Percentiles rank a stretch among this genome's conserved stretches.
Conservation (phyloP, 2,797 vertebrate genomes). For the Gouania willdenowi region DNA sequence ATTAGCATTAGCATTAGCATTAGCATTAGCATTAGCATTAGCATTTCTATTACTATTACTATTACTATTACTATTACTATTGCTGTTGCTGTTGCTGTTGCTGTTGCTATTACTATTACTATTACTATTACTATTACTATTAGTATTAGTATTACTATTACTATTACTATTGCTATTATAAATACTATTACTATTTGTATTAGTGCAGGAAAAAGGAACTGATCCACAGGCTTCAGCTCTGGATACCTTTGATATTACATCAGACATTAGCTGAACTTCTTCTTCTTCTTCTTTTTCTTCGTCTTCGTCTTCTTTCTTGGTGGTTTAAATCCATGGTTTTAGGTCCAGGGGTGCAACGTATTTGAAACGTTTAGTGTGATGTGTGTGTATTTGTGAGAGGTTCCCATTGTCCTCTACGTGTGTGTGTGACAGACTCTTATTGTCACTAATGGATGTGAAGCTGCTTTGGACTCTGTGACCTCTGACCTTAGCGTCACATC, state of each 20-base stretch:
- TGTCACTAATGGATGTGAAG: constrained; percentile 32
- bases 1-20: too few relatives aligned
- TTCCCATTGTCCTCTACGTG: constrained; percentile 12
- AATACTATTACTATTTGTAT: too few relatives aligned
- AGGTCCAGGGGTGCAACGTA: constrained; percentile 4
- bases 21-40: too few relatives aligned
- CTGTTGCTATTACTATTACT: too few relatives aligned
- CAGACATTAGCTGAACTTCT: constrained; percentile 48
- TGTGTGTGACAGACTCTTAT: constrained; percentile 39
- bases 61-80: too few relatives aligned
- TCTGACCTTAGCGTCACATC: constrained; percentile 22
- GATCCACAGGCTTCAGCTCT: constrained; percentile 54
- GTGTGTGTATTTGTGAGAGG: constrained; percentile 1
- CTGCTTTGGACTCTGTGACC: constrained; percentile 35
- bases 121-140: too few relatives aligned
- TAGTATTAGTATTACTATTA: too few relatives aligned
- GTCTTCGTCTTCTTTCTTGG: constrained; percentile 14
- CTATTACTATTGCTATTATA: too few relatives aligned
- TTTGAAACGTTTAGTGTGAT: constrained; percentile 11
- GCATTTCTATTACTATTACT: too few relatives aligned
- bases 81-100: too few relatives aligned
- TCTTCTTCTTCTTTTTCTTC: constrained; percentile 28
- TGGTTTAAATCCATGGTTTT: constrained; percentile 17
- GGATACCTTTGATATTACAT: constrained; percentile 51
- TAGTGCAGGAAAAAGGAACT: constrained; percentile 54